Base-by-base conservation (phyloP, 2,113 vertebrate genomes). In the Dicerorhinus sumatrensis region DNA sequence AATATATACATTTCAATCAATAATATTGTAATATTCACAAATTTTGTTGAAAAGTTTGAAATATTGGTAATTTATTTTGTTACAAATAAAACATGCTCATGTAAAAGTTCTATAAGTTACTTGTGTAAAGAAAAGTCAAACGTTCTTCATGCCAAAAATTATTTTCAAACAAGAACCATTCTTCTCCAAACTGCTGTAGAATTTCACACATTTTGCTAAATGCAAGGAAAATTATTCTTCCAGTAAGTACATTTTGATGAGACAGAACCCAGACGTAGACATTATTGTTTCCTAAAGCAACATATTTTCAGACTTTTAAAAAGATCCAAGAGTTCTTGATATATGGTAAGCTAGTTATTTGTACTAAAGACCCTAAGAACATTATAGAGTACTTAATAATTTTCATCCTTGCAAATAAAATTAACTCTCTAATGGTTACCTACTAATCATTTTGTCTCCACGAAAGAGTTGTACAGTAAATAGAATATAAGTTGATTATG, bases 381-480 rank as follows among this genome's bases (percentile, higher is more conserved):
- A 75, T 82, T 88, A 46, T 75, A 46, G 85, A 94, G 17, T 79
- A 88, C 70, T 88, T 80, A 89, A 58, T 83, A 48, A 88, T 92
- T 91, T 84, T 79, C 12, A 77, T 9, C 2, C 48, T 96, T 33
- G 36, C n/a, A 83, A 88, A 96, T 72, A 70, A 77, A 62, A 58
- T 33, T 82, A 91, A 94, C 25, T 94, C 72, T 5, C 17, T 67
- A 67, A 89, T 51, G 3, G 9, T 73, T 65, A 67, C 46, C 56
- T 48, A 39, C 11, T 29, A 79, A 65, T 96, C 18, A 63, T 89
- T 77, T 79, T 84, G 48, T 92, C 33, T 84, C 51, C 42, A 46
- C 14, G 80, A 72, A 84, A 89, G 25, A 65, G 29, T 72, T 82
- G 1, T n/a, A 42, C 5, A 73, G 3, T 36, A 27, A 90, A 56